Base-by-base conservation (phyloP, 2,888 invertebrate species). In the Aporophyla nigra region DNA sequence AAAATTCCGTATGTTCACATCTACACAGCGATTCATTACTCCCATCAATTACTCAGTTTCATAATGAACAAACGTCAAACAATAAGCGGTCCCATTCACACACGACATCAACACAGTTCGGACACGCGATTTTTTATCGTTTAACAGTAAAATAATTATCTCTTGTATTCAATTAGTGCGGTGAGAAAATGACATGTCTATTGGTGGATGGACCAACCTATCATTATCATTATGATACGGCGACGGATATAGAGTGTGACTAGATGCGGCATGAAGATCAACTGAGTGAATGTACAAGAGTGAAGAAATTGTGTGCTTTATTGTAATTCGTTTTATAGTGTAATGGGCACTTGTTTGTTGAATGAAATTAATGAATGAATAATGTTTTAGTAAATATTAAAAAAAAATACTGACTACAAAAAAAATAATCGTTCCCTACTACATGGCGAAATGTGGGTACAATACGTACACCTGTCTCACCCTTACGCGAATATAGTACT, bases 111-210 rank as follows among this genome's bases (percentile, higher is more conserved):
- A 78, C 83, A 87, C 87, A 88, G 85, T 87, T 89, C 83, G 85
- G 89, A 88, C 89, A 88, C 83, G 88, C 84, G 81, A 87, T 90
- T 91, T 91, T 90, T 89, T 84, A 68, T 82, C 69, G 78, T 80
- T 82, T 80, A 83, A 83, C 84, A 92, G 91, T 93, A 90, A 93
- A 93, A 93, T 93, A 93, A 94, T 94, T 93, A 93, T 89, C 91
- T 85, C 90, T 88, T 88, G 91, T 93, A 94, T 95, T 95, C 95
- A 95, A 95, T 95, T 95, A 95, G 91, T 88, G 89, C 89, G 92
- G 93, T 92, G 94, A 94, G 95, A 95, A 95, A 94, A 95, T 94
- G 95, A 95, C 95, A 95, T 93, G 94, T 93, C 93, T 93, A 93
- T 94, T 89, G 89, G 85, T 87, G 84, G 87, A 91, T 92, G 91